Conservation (phyloP, 2,888 invertebrate genomes). For the Brachynemurus nebulosus region DNA sequence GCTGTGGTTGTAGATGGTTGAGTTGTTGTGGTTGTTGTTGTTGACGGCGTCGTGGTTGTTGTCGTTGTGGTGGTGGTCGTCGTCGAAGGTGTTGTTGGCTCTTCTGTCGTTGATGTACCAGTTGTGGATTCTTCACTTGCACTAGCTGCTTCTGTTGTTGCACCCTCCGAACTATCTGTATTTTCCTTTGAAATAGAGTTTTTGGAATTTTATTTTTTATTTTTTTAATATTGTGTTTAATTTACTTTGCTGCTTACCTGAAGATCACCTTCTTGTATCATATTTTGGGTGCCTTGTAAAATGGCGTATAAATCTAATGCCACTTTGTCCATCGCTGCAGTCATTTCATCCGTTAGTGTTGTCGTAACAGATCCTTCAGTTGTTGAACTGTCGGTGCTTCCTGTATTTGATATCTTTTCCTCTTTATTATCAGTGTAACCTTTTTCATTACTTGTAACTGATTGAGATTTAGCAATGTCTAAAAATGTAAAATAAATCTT, state of each 20-base stretch:
- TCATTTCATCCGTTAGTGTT: slow-evolving; percentile 31
- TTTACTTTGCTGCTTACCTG: slow-evolving; percentile 21
- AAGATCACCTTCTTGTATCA: slow-evolving; percentile 29
- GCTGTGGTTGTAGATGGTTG: slow-evolving; percentile 31
- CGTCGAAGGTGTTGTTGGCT: slow-evolving; percentile 38
- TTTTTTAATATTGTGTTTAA: not conserved
- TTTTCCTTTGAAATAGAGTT: not conserved
- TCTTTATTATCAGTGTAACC: not conserved
- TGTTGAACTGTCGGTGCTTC: slow-evolving; percentile 17
- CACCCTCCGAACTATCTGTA: slow-evolving; percentile 23
- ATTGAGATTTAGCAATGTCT: slow-evolving; percentile 25
- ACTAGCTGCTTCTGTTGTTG: slow-evolving; percentile 29
- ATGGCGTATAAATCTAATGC: slow-evolving; percentile 74
- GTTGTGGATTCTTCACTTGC: slow-evolving; percentile 32
- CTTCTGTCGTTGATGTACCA: slow-evolving; percentile 33
- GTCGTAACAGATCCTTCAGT: slow-evolving; percentile 19
- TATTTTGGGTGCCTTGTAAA: slow-evolving; percentile 45
- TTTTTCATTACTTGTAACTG: slow-evolving; percentile 9
- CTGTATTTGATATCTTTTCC: not conserved
- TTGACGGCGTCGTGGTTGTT: slow-evolving; percentile 39
- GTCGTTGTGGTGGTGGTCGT: slow-evolving; percentile 43
- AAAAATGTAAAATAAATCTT: not conserved
- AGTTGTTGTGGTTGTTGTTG: slow-evolving; percentile 39
- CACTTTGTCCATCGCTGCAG: slow-evolving; percentile 64
- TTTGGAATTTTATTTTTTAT: not conserved